These are phyloP conservation scores for Saccostrea cuccullata DNA, from an alignment of 1,140 invertebrate species.

Conservation along the genomic window DNA sequence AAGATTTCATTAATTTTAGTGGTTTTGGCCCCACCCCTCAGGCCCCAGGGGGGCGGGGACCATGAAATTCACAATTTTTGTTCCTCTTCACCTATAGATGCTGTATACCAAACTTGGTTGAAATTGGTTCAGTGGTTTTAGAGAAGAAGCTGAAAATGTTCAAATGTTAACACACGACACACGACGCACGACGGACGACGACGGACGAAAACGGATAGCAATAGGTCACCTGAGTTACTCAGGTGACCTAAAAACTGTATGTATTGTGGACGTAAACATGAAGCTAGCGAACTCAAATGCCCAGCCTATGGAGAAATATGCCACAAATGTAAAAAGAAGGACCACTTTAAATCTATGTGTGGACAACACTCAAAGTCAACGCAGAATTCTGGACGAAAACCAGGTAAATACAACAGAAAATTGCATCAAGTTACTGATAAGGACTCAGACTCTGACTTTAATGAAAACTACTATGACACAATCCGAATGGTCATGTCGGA, in stretches of 20 bases:
- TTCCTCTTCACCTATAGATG: too few relatives aligned
- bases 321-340: background rate
- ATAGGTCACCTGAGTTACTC: too few relatives aligned
- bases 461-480: background rate
- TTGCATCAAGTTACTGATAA: background rate
- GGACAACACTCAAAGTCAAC: background rate
- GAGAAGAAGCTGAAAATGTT: too few relatives aligned
- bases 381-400: background rate
- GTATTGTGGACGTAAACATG: background rate
- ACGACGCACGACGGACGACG: too few relatives aligned
- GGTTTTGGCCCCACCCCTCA: too few relatives aligned
- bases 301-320: background rate
- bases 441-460: background rate
- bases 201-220: too few relatives aligned
- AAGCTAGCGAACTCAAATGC: background rate
- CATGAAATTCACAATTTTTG: too few relatives aligned
- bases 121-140: too few relatives aligned
- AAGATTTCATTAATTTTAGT: too few relatives aligned
- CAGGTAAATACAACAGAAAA: background rate
- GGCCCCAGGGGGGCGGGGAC: too few relatives aligned
- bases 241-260: background rate
- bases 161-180: too few relatives aligned
- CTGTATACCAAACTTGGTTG: too few relatives aligned
- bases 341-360: background rate
- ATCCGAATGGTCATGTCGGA: background rate